These are phyloP conservation scores for Pseudomyrmex sp. DNA, from an alignment of 1,140 invertebrate genomes.

Conservation along the genomic window DNA sequence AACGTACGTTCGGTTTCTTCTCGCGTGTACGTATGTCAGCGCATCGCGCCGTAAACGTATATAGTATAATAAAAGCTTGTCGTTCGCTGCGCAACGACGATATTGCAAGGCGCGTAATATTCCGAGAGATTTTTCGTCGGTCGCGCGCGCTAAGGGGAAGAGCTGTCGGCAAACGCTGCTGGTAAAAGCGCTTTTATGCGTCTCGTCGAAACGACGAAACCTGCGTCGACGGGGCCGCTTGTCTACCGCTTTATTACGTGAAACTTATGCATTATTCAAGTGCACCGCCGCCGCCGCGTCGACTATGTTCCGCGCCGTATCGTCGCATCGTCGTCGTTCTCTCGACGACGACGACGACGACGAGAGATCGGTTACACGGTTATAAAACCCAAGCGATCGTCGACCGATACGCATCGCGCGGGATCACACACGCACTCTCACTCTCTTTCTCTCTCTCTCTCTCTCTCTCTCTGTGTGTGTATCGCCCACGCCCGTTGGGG, in stretches of 20 bases:
- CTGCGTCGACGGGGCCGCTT: slow-evolving; percentile 33
- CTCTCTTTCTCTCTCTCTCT: too few species aligned
- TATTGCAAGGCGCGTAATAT: neutral
- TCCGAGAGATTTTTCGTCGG: neutral
- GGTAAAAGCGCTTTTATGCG: slow-evolving; percentile 5
- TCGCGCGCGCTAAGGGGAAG: too few species aligned
- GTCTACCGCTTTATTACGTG: slow-evolving; percentile 65
- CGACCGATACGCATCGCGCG: slow-evolving; percentile 24
- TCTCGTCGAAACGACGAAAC: neutral
- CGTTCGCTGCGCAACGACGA: too few species aligned
- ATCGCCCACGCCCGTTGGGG: slow-evolving; percentile 28
- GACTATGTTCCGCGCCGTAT: neutral
- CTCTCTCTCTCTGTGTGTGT: too few species aligned
- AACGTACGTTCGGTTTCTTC: too few species aligned
- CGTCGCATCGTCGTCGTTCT: neutral
- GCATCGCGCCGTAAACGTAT: too few species aligned
- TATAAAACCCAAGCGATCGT: slow-evolving; percentile 37
- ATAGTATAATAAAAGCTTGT: too few species aligned
- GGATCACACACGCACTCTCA: slow-evolving; percentile 12
- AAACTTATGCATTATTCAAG: slow-evolving; percentile 68
- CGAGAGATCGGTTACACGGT: slow-evolving; percentile 50
- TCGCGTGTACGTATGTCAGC: too few species aligned
- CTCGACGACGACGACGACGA: neutral
- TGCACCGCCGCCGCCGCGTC: slow-evolving; percentile 2
- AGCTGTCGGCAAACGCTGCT: too few species aligned